Conservation (phyloP, 2,888 invertebrate species). For the Plusia festucae region DNA sequence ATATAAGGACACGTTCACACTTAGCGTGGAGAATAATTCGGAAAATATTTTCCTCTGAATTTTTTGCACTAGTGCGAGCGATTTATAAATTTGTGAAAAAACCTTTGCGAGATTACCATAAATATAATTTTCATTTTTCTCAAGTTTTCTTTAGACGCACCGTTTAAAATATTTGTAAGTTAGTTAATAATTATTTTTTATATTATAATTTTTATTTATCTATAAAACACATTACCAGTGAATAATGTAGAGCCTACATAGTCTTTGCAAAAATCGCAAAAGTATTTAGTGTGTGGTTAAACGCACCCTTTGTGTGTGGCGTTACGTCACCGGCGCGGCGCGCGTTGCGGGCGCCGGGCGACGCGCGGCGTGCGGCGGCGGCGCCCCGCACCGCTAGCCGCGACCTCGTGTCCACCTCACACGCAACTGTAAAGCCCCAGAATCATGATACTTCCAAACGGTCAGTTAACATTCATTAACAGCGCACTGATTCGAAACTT, state of each 20-base stretch:
- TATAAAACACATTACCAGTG: too few relatives aligned
- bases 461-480: neutral
- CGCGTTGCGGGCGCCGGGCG: conserved; percentile 34
- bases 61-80: conserved; percentile 21
- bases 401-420: conserved; percentile 74
- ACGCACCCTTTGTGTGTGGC: conserved; percentile 47
- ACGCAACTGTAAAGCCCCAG: conserved; percentile 49
- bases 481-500: neutral
- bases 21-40: conserved; percentile 17
- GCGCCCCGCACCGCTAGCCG: conserved; percentile 25
- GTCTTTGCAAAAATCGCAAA: conserved; percentile 12
- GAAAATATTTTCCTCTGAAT: conserved; percentile 31
- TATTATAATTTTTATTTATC: too few relatives aligned
- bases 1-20: conserved; percentile 34
- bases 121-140: conserved; percentile 21
- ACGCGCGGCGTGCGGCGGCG: conserved; percentile 40
- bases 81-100: conserved; percentile 30
- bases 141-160: conserved; percentile 16
- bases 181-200: too few relatives aligned
- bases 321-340: conserved; percentile 70
- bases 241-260: too few relatives aligned
- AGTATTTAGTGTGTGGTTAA: conserved; percentile 23
- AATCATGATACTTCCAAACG: neutral
- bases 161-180: neutral
- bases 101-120: conserved; percentile 31